Percentiles rank a stretch among this genome's conserved stretches.
Conservation (phyloP, 2,888 invertebrate species). For the Alentia gelatinosa region DNA sequence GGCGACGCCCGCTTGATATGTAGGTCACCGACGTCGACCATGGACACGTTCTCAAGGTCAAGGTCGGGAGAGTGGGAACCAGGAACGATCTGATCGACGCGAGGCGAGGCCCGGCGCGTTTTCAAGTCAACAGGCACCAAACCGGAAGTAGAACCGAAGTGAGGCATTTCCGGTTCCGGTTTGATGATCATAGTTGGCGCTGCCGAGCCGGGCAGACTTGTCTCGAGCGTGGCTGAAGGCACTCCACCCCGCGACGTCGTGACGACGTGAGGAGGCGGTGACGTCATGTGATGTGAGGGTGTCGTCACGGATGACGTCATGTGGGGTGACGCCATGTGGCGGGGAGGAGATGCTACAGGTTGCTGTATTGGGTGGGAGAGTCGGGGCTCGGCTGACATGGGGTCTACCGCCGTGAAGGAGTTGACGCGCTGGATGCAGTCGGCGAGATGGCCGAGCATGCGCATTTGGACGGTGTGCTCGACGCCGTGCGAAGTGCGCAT, state of each 20-base stretch:
- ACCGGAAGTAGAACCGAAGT: background rate
- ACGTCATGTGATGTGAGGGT: background rate
- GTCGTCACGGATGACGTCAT: background rate
- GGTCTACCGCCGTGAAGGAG: background rate
- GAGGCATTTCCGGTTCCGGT: background rate
- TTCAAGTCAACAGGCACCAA: background rate
- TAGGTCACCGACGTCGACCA: background rate
- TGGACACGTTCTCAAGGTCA: constrained; percentile 33
- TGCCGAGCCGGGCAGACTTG: background rate
- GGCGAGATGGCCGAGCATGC: constrained; percentile 71
- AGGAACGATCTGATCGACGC: constrained; percentile 20
- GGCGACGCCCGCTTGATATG: background rate
- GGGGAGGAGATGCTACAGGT: background rate
- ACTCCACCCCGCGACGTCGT: background rate
- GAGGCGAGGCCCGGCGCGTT: background rate
- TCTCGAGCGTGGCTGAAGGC: background rate
- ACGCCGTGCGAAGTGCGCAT: constrained; percentile 70
- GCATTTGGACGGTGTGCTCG: constrained; percentile 68
- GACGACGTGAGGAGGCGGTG: background rate
- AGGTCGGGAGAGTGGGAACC: constrained; percentile 23
- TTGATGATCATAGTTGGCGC: background rate
- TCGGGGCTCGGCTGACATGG: background rate
- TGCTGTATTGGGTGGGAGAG: background rate
- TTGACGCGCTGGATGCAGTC: constrained; percentile 66
- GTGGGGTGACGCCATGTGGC: background rate